phyloP scores from a whole-genome alignment of 2,797 vertebrate genomes.

The Morelia viridis region DNA sequence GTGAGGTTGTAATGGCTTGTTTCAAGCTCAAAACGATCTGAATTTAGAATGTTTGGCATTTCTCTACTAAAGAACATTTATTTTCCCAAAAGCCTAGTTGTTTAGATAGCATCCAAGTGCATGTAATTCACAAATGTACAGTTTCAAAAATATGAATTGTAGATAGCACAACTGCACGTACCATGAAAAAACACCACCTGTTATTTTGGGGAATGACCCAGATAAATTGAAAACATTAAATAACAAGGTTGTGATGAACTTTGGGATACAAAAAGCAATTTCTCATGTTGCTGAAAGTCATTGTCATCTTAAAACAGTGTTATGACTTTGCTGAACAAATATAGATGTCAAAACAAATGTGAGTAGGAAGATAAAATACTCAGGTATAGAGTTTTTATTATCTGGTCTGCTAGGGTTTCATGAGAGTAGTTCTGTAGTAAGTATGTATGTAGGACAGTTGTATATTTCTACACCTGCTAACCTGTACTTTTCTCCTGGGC shows the following conservation, averaged over 20 bases:
- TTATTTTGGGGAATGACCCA: background rate
- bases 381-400: background rate
- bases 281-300: background rate
- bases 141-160: background rate
- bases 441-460: background rate
- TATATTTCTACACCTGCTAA: background rate
- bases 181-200: background rate
- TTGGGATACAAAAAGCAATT: background rate
- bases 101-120: background rate
- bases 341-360: background rate
- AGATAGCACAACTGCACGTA: background rate
- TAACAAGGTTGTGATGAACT: background rate
- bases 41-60: background rate
- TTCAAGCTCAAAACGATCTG: background rate
- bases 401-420: background rate
- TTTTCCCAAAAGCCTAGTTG: background rate
- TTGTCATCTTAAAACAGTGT: background rate
- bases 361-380: background rate
- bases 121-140: background rate
- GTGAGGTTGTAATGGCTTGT: background rate
- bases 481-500: background rate
- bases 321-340: background rate
- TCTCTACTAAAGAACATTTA: background rate
- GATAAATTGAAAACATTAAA: background rate
- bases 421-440: background rate